Conservation (phyloP, 2,888 invertebrate species). For the Reticulitermes lucifugus region DNA sequence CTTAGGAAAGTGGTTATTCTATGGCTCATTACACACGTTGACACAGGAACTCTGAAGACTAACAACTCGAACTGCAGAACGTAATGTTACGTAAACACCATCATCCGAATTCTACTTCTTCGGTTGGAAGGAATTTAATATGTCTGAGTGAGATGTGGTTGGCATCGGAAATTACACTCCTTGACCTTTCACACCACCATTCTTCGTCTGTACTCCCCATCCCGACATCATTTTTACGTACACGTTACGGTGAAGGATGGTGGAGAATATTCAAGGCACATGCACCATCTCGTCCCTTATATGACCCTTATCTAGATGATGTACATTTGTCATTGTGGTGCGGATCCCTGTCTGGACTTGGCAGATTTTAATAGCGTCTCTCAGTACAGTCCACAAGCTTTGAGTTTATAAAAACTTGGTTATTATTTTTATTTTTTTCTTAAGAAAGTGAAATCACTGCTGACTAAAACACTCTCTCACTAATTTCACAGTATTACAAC, state of each 20-base stretch:
- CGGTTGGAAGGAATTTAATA: constrained; percentile 12
- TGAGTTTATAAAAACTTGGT: background rate
- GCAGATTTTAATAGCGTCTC: background rate
- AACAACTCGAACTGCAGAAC: background rate
- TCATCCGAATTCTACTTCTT: background rate
- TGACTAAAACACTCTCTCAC: background rate
- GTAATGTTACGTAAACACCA: background rate
- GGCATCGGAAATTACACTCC: background rate
- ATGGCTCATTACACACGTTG: background rate
- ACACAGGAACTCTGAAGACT: background rate
- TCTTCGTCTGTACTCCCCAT: background rate
- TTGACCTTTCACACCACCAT: constrained; percentile 3
- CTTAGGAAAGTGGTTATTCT: background rate
- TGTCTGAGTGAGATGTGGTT: background rate
- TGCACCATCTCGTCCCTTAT: background rate
- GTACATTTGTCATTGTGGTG: background rate
- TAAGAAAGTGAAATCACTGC: background rate
- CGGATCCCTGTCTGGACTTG: background rate
- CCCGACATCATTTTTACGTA: background rate
- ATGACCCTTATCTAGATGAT: background rate
- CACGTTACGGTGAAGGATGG: background rate
- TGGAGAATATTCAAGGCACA: background rate
- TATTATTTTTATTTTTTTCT: no score
- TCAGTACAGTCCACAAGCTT: background rate
- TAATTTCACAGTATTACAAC: no score